These are phyloP conservation scores for Pseudochirops cupreus DNA, from an alignment of 2,797 vertebrate genomes.

Conservation along the genomic window DNA sequence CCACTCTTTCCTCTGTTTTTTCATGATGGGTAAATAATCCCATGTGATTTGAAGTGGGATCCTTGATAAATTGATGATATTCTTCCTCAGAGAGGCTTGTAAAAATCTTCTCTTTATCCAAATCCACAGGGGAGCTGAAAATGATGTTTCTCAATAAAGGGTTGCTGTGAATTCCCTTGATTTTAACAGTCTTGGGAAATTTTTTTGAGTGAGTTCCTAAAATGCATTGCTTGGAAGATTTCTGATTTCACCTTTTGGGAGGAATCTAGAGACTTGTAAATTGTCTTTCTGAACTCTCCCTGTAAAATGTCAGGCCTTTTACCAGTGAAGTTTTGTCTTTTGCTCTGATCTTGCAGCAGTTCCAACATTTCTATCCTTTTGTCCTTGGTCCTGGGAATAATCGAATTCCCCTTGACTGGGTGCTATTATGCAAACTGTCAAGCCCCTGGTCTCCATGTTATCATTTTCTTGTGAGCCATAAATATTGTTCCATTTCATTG, in stretches of 20 bases:
- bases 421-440: not conserved
- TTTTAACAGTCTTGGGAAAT: not conserved
- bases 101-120: not conserved
- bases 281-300: not conserved
- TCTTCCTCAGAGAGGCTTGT: not conserved
- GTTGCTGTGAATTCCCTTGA: not conserved
- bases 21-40: not conserved
- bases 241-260: not conserved
- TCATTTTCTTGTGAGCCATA: not conserved
- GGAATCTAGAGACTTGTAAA: not conserved
- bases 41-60: not conserved
- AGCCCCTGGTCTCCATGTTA: not conserved
- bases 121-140: not conserved
- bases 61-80: not conserved
- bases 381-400: not conserved
- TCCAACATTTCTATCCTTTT: not conserved
- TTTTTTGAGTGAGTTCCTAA: not conserved
- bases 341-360: not conserved
- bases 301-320: not conserved
- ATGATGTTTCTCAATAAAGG: not conserved
- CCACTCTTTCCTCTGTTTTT: not conserved
- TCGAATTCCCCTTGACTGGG: not conserved
- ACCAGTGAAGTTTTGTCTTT: not conserved
- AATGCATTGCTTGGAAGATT: not conserved
- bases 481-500: not conserved